Conservation (phyloP, 2,797 vertebrate genomes). For the Myoxocephalus aenaeus region DNA sequence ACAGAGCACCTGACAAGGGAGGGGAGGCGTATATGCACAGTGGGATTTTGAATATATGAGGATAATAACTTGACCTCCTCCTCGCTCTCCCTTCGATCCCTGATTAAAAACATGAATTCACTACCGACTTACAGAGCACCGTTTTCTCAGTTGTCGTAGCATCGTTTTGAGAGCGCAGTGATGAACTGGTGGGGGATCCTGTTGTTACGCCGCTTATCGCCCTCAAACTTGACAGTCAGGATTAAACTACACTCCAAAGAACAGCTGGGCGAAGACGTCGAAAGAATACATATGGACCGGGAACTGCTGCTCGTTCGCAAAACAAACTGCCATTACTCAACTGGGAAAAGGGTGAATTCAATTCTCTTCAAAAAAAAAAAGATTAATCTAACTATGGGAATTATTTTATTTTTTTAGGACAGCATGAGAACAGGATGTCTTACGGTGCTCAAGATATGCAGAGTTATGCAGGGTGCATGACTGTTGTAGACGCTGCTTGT, state of each 20-base stretch:
- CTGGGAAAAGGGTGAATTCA: conserved; percentile 37
- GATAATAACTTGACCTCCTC: conserved; percentile 66
- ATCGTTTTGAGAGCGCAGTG: conserved; percentile 34
- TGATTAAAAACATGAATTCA: conserved; percentile 63
- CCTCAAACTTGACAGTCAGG: conserved; percentile 60
- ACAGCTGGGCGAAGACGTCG: conserved; percentile 44
- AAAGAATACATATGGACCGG: conserved; percentile 40
- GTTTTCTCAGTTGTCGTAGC: conserved; percentile 31
- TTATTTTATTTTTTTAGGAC: conserved; percentile 38
- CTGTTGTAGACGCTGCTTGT: conserved; percentile 68
- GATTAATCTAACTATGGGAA: conserved; percentile 44
- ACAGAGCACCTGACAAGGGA: conserved; percentile 43
- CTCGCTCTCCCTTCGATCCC: conserved; percentile 31
- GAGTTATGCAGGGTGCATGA: conserved; percentile 64
- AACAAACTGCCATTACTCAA: conserved; percentile 42
- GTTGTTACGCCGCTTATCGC: conserved; percentile 56
- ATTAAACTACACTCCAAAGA: conserved; percentile 63
- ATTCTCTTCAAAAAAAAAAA: background rate
- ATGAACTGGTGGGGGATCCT: conserved; percentile 55
- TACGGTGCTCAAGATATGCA: conserved; percentile 64
- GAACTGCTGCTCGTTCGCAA: conserved; percentile 14
- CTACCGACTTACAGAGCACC: conserved; percentile 37
- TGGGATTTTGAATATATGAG: conserved; percentile 57
- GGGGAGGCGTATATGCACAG: conserved; percentile 25
- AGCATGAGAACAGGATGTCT: conserved; percentile 45